Conservation (phyloP, 2,797 vertebrate species). For the Halcyon chelicuti region DNA sequence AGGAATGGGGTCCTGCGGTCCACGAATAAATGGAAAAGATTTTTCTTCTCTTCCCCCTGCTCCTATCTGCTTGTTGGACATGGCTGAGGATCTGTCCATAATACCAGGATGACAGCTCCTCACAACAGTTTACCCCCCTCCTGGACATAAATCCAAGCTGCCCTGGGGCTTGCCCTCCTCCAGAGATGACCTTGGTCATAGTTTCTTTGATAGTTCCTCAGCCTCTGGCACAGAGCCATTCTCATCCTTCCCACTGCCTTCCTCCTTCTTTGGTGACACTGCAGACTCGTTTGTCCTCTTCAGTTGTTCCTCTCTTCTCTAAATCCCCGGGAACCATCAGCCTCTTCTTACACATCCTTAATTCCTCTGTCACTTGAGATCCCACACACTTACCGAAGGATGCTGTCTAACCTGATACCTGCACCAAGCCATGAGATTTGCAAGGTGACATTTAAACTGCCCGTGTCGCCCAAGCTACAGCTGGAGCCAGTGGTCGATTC, state of each 20-base stretch:
- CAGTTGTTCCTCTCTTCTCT: neutral
- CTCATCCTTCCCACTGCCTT: neutral
- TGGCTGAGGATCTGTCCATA: neutral
- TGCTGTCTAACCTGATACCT: neutral
- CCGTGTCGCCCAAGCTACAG: neutral
- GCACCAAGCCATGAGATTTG: neutral
- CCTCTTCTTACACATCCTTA: neutral
- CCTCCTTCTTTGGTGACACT: neutral
- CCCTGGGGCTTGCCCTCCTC: neutral
- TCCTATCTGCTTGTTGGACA: neutral
- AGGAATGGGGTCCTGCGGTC: neutral
- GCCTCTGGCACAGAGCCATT: neutral
- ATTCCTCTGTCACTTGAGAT: neutral
- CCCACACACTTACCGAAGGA: neutral
- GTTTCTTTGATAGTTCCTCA: conserved; percentile 16
- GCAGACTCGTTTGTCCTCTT: neutral
- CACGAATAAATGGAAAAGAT: neutral
- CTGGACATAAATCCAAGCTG: conserved; percentile 18
- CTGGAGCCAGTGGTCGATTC: neutral
- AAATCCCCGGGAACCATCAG: neutral
- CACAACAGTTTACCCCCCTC: neutral
- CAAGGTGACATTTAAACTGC: conserved; percentile 10
- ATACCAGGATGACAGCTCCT: conserved; percentile 3
- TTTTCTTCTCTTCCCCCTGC: neutral
- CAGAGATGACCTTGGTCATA: neutral